A percentile compares a stretch with the other conserved stretches of the same genome.
phyloP scores from a whole-genome alignment of 53 echinoderm and acorn worm genomes.

The Pentamera pediparva region DNA sequence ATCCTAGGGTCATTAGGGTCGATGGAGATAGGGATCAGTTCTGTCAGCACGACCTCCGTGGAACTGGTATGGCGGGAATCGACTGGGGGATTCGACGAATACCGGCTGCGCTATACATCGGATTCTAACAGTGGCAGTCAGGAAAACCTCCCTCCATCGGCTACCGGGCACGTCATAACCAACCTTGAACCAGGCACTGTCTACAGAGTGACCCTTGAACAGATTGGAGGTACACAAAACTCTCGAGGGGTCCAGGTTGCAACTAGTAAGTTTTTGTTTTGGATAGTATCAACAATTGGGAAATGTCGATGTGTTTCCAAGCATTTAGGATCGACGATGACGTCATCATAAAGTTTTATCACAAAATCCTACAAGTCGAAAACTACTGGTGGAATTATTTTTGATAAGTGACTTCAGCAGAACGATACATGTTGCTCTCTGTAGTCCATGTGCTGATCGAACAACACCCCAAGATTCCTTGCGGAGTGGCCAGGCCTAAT shows the following conservation, averaged over 20 bases:
- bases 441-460: no score
- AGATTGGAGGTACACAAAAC: background rate
- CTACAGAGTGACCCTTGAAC: background rate
- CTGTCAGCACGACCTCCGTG: conserved; percentile 20
- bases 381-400: no score
- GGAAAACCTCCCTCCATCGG: background rate
- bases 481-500: no score
- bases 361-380: no score
- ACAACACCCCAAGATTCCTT: no score
- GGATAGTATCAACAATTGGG: no score
- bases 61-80: conserved; percentile 51
- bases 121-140: no score
- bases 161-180: background rate
- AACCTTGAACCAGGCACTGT: background rate
- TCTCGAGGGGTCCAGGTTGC: background rate
- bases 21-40: conserved; percentile 7
- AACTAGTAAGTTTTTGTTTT: background rate
- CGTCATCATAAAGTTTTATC: no score
- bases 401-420: no score
- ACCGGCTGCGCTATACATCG: background rate
- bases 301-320: no score
- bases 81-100: background rate
- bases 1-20: background rate
- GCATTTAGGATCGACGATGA: no score
- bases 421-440: no score